phyloP scores from a whole-genome alignment of 2,888 invertebrate species.

The Drosophila fungiperda region DNA sequence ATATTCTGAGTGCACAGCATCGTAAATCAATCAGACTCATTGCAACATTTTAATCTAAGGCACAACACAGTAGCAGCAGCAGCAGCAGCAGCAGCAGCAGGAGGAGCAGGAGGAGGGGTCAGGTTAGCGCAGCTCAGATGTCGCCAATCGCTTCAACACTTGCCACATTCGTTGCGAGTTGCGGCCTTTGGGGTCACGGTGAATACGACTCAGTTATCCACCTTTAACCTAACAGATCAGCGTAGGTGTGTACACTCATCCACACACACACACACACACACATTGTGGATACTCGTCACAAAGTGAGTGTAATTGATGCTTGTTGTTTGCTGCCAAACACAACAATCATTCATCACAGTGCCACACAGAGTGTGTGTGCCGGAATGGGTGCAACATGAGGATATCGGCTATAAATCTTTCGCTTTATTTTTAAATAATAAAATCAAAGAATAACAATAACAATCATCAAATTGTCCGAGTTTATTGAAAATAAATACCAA shows the following conservation, averaged over 20 bases:
- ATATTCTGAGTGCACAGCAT: slow-evolving; percentile 38
- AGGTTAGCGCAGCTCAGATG: slow-evolving; percentile 14
- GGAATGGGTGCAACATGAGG: neutral
- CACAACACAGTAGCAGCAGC: slow-evolving; percentile 10
- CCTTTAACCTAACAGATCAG: slow-evolving; percentile 9
- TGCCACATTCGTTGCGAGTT: slow-evolving; percentile 2
- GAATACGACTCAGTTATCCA: slow-evolving; percentile 31
- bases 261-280: neutral
- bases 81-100: slow-evolving; percentile 2
- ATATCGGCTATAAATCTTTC: slow-evolving; percentile 27
- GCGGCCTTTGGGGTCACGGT: slow-evolving; percentile 41
- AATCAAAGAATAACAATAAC: slow-evolving; percentile 5
- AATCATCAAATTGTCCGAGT: neutral
- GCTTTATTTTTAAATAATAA: slow-evolving; percentile 10
- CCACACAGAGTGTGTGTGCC: too few species aligned
- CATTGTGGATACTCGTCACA: slow-evolving; percentile 12
- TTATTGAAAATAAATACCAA: slow-evolving; percentile 54
- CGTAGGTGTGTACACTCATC: slow-evolving; percentile 10
- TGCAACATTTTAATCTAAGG: slow-evolving; percentile 71
- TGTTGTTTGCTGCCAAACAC: slow-evolving; percentile 40
- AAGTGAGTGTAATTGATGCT: slow-evolving; percentile 49
- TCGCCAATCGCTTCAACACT: slow-evolving; percentile 9
- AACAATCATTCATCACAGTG: slow-evolving; percentile 51
- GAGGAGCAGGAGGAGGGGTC: slow-evolving; percentile 3
- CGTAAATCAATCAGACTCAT: slow-evolving; percentile 76